Evolutionary conservation across 2,888 invertebrate genomes (phyloP).

Genomic region (Apocheima hispidaria): DNA sequence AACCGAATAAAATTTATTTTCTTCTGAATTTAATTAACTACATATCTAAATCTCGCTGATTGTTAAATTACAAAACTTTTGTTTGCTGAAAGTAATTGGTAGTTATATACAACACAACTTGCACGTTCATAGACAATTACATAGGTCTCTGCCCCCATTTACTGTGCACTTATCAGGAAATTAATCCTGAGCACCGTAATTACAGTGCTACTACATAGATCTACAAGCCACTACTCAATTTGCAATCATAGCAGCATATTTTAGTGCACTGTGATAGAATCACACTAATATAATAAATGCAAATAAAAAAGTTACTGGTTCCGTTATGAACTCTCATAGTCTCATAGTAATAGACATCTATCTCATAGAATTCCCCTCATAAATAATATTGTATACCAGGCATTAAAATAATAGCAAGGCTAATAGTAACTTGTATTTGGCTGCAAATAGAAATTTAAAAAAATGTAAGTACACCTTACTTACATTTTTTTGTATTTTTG

Average conservation of each 20-base stretch:
- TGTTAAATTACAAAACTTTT: constrained; percentile 18
- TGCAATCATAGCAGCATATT: background rate
- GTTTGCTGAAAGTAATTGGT: constrained; percentile 22
- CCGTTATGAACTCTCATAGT: too few relatives aligned
- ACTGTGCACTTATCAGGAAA: constrained; percentile 51
- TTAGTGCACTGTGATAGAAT: background rate
- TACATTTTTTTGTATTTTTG: too few relatives aligned
- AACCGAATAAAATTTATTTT: background rate
- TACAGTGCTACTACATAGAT: constrained; percentile 8
- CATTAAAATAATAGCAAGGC: too few relatives aligned
- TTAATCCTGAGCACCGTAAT: constrained; percentile 45
- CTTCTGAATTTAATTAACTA: background rate
- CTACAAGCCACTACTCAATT: constrained; percentile 14
- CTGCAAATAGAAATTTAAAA: too few relatives aligned
- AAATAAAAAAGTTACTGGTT: too few relatives aligned
- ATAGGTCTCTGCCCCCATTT: constrained; percentile 48
- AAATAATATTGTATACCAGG: too few relatives aligned
- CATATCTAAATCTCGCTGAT: background rate
- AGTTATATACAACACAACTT: constrained; percentile 25
- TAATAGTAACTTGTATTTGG: too few relatives aligned
- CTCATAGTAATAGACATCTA: too few relatives aligned
- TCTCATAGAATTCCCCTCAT: too few relatives aligned
- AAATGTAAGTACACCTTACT: too few relatives aligned
- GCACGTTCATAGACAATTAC: constrained; percentile 55
- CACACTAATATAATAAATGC: background rate